Evolutionary conservation across 1,140 invertebrate genomes (phyloP), one percentile per base, ranked within the genome.

Genomic region (Cyclina sinensis): DNA sequence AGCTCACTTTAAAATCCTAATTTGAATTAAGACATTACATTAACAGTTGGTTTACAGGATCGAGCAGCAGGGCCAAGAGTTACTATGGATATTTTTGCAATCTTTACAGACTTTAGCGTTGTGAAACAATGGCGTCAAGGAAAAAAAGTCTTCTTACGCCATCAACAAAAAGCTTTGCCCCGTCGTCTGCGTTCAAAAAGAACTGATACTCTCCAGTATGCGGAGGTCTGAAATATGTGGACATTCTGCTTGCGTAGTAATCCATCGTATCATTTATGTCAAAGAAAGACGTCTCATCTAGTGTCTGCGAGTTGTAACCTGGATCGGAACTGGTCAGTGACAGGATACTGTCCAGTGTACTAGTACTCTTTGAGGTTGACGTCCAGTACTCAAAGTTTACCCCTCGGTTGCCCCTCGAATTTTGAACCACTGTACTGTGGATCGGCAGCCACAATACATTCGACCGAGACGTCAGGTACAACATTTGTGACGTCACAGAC

Each of bases 341-440:
- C 48, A 73, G 21, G n/a, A 88, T 80, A 32, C 9, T 32, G 46
- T 80, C 79, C 16, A 82, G 21, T 9, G 35, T 35, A 21, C n/a
- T 46, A 9, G 18, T 27, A 1, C 27, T 32, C 24, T 88, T 79
- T 11, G 4, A 27, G 11, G 30, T 59, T 35, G n/a, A 59, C 24
- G 39, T 88, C 86, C 86, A 88, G 65, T 88, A 88, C 54, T 88
- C 86, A 21, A 82, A 88, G 48, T 59, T 88, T 14, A 88, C 51
- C 27, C 86, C 86, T 18, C 86, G 24, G 39, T 57, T 73, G 39
- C 86, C 86, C n/a, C 27, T 16, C n/a, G 62, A 74, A 88, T 21
- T 73, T 32, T 12, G 65, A 39, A n/a, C 32, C 78, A 30, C 32
- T 4, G 37, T 39, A 24, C 4, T 54, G 46, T 27, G 79, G 86